Base-by-base conservation (phyloP, 2,113 vertebrate species). In the Cathartes aura region DNA sequence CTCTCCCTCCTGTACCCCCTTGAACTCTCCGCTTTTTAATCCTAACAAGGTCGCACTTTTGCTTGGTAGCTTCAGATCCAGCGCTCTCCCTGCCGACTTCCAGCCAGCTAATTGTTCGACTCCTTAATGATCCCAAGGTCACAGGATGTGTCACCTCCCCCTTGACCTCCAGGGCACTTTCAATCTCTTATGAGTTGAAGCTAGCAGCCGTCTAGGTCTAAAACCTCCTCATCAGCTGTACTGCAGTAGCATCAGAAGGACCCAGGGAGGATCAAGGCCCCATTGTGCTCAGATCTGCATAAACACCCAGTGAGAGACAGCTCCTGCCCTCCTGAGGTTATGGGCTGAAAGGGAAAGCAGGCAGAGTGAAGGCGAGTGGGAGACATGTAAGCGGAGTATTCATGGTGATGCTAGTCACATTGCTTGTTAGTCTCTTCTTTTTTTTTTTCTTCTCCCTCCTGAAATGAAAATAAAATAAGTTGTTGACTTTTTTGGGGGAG, bases 321-420 rank as follows among this genome's bases (percentile, higher is more conserved):
- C 89, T 93, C 89, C 89, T 96, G 95, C 84, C 93, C 91, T 95
- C 42, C 63, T 6, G 81, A 82, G 93, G 89, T 97, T 91, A 93
- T 5, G 74, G 86, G 56, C 84, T 90, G 62, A 80, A 89, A 64
- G 48, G 27, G 66, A 68, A 85, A 82, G 87, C 58, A 55, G 75
- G 29, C 82, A 56, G 27, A 84, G 60, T 38, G 42, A 93, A 64
- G 55, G 47, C 0, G 4, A 85, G 84, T 8, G 36, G 73, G 36
- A 71, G 34, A 66, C 62, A 11, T 2, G 45, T 40, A 53, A 82
- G 42, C 0, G 0, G 26, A 79, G 3, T 5, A 5, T 34, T 92
- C 29, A 17, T 3, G 50, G 50, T 43, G 75, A 92, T 71, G 76
- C 52, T 36, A 75, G 83, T 52, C 86, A 82, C 86, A 84, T 29